These are phyloP conservation scores for Ophiodon elongatus DNA, from an alignment of 2,113 vertebrate species.

Conservation along the genomic window DNA sequence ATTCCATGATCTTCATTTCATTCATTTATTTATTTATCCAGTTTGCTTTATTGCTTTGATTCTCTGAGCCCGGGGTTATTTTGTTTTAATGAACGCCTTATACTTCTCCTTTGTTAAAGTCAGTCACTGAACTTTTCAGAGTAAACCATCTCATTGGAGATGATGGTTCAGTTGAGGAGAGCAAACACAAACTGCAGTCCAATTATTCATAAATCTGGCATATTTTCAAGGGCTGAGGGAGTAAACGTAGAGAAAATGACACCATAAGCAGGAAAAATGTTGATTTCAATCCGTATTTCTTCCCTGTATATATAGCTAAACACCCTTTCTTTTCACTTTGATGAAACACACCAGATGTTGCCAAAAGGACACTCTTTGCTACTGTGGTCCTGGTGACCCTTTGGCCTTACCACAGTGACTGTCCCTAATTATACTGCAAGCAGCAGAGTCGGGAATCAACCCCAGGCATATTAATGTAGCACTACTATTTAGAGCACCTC, in stretches of 20 bases:
- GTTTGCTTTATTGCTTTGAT: conserved; percentile 75
- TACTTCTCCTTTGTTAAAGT: conserved; percentile 77
- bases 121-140: conserved; percentile 73
- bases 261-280: conserved; percentile 30
- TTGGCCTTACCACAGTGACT: conserved; percentile 13
- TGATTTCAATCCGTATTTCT: conserved; percentile 29
- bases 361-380: conserved; percentile 13
- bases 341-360: conserved; percentile 39
- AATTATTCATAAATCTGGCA: conserved; percentile 74
- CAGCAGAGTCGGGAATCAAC: conserved; percentile 18
- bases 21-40: conserved; percentile 80
- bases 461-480: conserved; percentile 1
- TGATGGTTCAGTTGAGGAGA: conserved; percentile 86
- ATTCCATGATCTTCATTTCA: conserved; percentile 69
- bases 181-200: conserved; percentile 76
- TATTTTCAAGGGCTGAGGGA: conserved; percentile 50
- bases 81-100: conserved; percentile 80
- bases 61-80: conserved; percentile 74
- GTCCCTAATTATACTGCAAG: neutral
- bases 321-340: conserved; percentile 27
- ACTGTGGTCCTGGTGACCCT: conserved; percentile 17
- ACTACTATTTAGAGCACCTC: conserved; percentile 6
- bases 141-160: conserved; percentile 82
- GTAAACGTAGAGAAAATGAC: conserved; percentile 50
- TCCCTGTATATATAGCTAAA: conserved; percentile 22